Base-by-base conservation (phyloP, 2,113 vertebrate genomes). In the Asarcornis scutulata region DNA sequence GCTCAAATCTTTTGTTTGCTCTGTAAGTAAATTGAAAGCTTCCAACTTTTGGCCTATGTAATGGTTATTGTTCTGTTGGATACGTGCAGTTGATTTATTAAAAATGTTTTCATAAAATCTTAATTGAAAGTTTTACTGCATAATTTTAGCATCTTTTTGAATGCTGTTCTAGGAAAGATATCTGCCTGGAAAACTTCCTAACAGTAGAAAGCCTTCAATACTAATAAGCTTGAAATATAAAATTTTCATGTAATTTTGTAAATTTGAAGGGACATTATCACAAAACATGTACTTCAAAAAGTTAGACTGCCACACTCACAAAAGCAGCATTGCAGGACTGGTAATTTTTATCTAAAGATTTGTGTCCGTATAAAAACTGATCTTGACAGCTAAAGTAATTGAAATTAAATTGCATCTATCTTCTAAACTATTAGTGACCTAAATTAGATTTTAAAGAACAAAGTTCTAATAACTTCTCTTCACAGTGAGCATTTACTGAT, bases 1-100 rank as follows among this genome's bases (percentile, higher is more conserved):
- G 71, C 98, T 99, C 67, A 99, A 99, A 94, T 99, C 99, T 2
- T 99, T 99, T 17, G 95, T 99, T 94, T 98, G 97, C 69, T 99
- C 99, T 76, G 99, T 99, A 97, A 99, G 99, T 98, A 74, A 67
- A 76, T 23, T 6, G 46, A n/a, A 92, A 81, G 5, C 4, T 59
- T 77, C 36, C 79, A 46, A 42, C 58, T 81, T 59, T 17, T 86
- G n/a, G 6, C 15, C 53, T 50, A 5, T 52, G 25, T 69, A 46
- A 16, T 38, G 20, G 11, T 90, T 72, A 46, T 0, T 79, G 4
- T 78, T 53, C 68, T 72, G 29, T 25, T 38, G n/a, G 44, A 63
- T 78, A 56, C 21, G 64, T 84, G 23, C 48, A 75, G 38, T 1
- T 85, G 17, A 73, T 81, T 83, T 52, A 44, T 59, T 90, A 31